A percentile compares a stretch with the other conserved stretches of the same genome.
Evolutionary conservation across 2,888 invertebrate species (phyloP).

Genomic region (Pammene aurita): DNA sequence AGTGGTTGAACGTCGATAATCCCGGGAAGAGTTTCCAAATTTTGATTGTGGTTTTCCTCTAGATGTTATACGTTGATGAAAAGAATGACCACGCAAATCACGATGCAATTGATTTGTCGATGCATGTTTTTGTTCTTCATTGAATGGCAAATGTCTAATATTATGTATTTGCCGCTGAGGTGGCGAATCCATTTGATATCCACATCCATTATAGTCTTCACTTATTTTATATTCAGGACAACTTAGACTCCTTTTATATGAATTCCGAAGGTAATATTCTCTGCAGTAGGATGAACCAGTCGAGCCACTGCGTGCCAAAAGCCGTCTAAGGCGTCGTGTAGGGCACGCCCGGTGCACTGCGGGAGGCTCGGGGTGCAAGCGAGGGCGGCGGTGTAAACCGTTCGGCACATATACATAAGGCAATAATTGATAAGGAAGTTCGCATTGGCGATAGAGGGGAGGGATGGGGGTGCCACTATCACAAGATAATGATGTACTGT

Average conservation of each 20-base stretch:
- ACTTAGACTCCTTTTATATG: conserved; percentile 66
- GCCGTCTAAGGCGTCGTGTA: conserved; percentile 57
- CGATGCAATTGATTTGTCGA: conserved; percentile 49
- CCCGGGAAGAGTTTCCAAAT: not conserved
- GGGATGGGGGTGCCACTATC: conserved; percentile 68
- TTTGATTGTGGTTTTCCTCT: conserved; percentile 44
- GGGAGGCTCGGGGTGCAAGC: conserved; percentile 47
- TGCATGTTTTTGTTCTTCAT: conserved; percentile 46
- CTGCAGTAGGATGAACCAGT: conserved; percentile 56
- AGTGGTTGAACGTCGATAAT: conserved; percentile 43
- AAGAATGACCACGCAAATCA: conserved; percentile 41
- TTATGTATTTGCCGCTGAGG: conserved; percentile 38
- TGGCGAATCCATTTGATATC: conserved; percentile 57
- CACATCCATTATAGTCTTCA: conserved; percentile 61
- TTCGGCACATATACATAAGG: conserved; percentile 58
- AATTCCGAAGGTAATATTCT: conserved; percentile 56
- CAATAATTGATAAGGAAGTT: conserved; percentile 55
- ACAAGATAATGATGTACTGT: conserved; percentile 69
- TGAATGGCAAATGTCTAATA: conserved; percentile 9
- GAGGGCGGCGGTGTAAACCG: conserved; percentile 56
- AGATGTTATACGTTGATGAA: conserved; percentile 40
- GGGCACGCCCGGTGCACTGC: conserved; percentile 53
- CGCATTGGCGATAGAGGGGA: conserved; percentile 49
- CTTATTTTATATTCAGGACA: conserved; percentile 69
- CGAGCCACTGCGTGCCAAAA: conserved; percentile 68